These are phyloP conservation scores for Echiichthys vipera DNA, from an alignment of 2,797 vertebrate species.

Conservation along the genomic window DNA sequence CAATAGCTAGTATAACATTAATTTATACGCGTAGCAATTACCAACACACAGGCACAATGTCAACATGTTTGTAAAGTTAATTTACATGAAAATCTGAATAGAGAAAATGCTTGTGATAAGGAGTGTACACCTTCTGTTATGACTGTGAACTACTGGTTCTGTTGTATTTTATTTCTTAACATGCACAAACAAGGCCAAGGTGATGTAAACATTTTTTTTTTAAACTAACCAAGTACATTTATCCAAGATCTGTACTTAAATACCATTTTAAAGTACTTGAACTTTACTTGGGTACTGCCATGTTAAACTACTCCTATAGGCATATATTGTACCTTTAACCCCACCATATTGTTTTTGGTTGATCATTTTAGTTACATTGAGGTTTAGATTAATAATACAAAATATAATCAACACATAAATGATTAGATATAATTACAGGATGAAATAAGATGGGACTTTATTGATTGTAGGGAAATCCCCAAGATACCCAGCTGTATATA, in stretches of 20 bases:
- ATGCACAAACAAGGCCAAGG: not conserved
- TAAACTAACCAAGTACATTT: not conserved
- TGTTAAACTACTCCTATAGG: no score
- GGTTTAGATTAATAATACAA: not conserved
- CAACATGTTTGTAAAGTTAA: constrained; percentile 64
- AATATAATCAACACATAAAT: not conserved
- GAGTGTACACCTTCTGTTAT: not conserved
- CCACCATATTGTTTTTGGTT: no score
- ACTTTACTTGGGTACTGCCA: no score
- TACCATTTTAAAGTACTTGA: not conserved
- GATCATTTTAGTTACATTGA: not conserved
- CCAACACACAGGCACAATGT: constrained; percentile 11
- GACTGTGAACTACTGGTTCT: constrained; percentile 61
- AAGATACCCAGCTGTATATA: not conserved
- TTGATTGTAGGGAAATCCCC: not conserved
- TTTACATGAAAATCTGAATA: constrained; percentile 10
- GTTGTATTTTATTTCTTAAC: constrained; percentile 1
- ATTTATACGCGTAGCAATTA: constrained; percentile 39
- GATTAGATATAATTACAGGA: not conserved
- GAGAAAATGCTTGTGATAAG: not conserved
- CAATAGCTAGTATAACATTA: constrained; percentile 44
- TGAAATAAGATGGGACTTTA: not conserved
- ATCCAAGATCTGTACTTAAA: not conserved
- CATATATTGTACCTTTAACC: not conserved
- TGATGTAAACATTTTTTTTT: not conserved